Evolutionary conservation across 2,888 invertebrate species (phyloP), one percentile per base, ranked within the genome.

Genomic region (Lasioglossum lativentre): DNA sequence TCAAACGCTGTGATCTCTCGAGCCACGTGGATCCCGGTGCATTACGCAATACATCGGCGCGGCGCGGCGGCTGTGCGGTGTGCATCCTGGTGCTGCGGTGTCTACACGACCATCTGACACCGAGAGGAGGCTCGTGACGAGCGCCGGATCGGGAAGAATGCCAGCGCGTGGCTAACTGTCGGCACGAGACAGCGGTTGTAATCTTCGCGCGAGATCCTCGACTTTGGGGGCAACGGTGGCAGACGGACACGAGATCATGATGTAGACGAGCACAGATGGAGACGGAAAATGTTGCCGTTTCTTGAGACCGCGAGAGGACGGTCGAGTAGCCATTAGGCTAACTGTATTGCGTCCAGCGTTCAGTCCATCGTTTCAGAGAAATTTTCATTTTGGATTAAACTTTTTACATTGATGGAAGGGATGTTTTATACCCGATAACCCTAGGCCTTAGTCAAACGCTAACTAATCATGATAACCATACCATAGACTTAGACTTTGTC

Each of bases 121-220:
- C 56, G 85, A 74, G 23, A 52, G 23, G 42, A 73, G 81, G 47
- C 81, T 82, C 87, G 78, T 30, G 82, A 89, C 85, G 88, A 86
- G 85, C 86, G 85, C 81, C 90, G 92, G 90, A 91, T 92, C 90
- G 89, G 86, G 84, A 90, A 92, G 84, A 90, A 92, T 90, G 85
- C 83, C 86, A 89, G 83, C 87, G 83, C 84, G 84, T 89, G 86
- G 72, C 80, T 73, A 52, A 80, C 86, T 77, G 81, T 75, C 77
- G 79, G 75, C 74, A 79, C 81, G 83, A 68, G 85, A 75, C 81
- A 38, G 30, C 56, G 27, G 68, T 73, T 63, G 72, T 74, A 85
- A 88, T 90, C 83, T 89, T 73, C 30, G 14, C 23, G 38, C 38
- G 70, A 45, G 71, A 85, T 89, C 82, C 83, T 80, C 72, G 52